Percentiles rank a stretch among this genome's conserved stretches.
Evolutionary conservation across 2,797 vertebrate species (phyloP).

Genomic region (Amniataba percoides): DNA sequence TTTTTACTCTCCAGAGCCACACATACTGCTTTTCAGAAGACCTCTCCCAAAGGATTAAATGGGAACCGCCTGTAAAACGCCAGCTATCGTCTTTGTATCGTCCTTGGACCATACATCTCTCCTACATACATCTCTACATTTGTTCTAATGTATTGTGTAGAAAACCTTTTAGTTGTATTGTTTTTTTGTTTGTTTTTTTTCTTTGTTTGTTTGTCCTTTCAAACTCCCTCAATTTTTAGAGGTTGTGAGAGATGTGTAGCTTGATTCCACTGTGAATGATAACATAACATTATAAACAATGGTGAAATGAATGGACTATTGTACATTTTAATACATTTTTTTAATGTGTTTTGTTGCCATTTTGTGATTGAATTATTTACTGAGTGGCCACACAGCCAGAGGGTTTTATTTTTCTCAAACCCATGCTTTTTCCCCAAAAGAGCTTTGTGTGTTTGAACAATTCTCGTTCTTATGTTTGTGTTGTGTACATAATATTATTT

Average conservation of each 20-base stretch:
- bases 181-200: constrained; percentile 25
- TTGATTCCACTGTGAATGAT: constrained; percentile 63
- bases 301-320: constrained; percentile 17
- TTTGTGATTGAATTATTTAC: constrained; percentile 53
- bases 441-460: constrained; percentile 39
- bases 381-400: constrained; percentile 10
- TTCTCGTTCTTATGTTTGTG: constrained; percentile 44
- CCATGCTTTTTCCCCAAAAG: constrained; percentile 9
- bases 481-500: constrained; percentile 68
- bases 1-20: constrained; percentile 80
- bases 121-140: constrained; percentile 61
- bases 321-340: constrained; percentile 44
- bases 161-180: constrained; percentile 43
- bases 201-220: constrained; percentile 36
- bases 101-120: constrained; percentile 48
- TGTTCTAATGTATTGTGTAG: constrained; percentile 72
- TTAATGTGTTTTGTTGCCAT: constrained; percentile 43
- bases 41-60: constrained; percentile 84
- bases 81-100: constrained; percentile 39
- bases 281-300: constrained; percentile 23
- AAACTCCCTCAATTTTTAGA: constrained; percentile 69
- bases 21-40: constrained; percentile 88
- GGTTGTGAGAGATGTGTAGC: constrained; percentile 50
- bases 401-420: constrained; percentile 39
- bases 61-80: constrained; percentile 36